Conservation (phyloP, 2,113 vertebrate genomes). For the Gadus chalcogrammus region DNA sequence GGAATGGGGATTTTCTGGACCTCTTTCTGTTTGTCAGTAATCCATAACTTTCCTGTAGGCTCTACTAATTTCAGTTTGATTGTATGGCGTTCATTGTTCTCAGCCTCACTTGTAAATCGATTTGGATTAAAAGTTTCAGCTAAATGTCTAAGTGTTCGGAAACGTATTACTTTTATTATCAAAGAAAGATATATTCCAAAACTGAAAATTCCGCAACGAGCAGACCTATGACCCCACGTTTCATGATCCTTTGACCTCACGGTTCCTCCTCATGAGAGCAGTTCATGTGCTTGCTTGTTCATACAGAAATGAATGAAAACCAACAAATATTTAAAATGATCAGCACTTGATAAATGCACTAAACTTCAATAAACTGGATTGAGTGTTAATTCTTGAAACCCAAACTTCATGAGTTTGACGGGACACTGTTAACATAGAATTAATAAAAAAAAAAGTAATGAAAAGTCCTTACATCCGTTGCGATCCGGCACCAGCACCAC, state of each 20-base stretch:
- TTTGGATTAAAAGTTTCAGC: background rate
- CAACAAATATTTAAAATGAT: background rate
- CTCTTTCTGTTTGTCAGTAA: background rate
- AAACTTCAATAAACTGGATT: background rate
- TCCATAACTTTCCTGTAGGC: too few species aligned
- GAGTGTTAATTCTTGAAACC: too few species aligned
- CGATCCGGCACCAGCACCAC: too few species aligned
- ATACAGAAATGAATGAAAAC: background rate
- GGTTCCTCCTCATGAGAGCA: background rate
- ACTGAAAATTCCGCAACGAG: background rate
- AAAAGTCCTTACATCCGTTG: too few species aligned
- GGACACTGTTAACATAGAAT: too few species aligned
- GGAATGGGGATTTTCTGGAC: slow-evolving; percentile 30
- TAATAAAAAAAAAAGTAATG: too few species aligned
- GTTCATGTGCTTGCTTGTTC: background rate
- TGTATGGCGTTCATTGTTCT: too few species aligned
- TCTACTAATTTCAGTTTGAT: too few species aligned
- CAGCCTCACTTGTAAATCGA: too few species aligned
- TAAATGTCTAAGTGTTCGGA: background rate
- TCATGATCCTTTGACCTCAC: background rate
- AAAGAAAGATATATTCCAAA: too few species aligned
- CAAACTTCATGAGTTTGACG: too few species aligned
- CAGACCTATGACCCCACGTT: background rate
- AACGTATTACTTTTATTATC: background rate
- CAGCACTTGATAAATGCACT: background rate